These are phyloP conservation scores for Agrochola lychnidis DNA, from an alignment of 2,888 invertebrate genomes.

Conservation along the genomic window DNA sequence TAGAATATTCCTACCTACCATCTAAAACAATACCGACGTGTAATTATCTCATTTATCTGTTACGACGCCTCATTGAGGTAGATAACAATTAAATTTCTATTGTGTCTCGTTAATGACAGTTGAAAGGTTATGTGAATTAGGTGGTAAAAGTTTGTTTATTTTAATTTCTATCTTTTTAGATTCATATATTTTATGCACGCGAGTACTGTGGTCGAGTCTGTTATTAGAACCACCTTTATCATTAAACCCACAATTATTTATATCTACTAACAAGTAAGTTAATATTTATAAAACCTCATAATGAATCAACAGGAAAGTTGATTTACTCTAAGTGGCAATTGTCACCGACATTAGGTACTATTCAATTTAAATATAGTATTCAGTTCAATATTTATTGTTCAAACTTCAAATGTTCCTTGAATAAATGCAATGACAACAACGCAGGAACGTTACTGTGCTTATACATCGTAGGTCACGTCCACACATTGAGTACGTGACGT, in stretches of 20 bases:
- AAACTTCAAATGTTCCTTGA: slow-evolving; percentile 10
- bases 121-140: too few relatives aligned
- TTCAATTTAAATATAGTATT: slow-evolving; percentile 42
- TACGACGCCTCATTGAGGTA: too few relatives aligned
- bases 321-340: slow-evolving; percentile 40
- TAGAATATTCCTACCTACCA: too few relatives aligned
- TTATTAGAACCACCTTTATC: not conserved
- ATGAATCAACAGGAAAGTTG: slow-evolving; percentile 43
- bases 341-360: slow-evolving; percentile 1
- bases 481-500: not conserved
- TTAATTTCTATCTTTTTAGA: too few relatives aligned
- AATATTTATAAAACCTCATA: slow-evolving; percentile 19
- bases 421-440: slow-evolving; percentile 2
- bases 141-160: too few relatives aligned
- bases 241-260: slow-evolving; percentile 18
- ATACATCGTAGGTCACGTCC: slow-evolving; percentile 23
- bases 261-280: slow-evolving; percentile 13
- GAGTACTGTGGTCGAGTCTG: not conserved
- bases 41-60: too few relatives aligned
- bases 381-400: slow-evolving; percentile 41
- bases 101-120: too few relatives aligned
- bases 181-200: not conserved
- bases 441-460: not conserved
- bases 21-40: too few relatives aligned
- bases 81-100: too few relatives aligned